These are phyloP conservation scores for Pogonophryne albipinna DNA, from an alignment of 2,797 vertebrate genomes.

Conservation along the genomic window DNA sequence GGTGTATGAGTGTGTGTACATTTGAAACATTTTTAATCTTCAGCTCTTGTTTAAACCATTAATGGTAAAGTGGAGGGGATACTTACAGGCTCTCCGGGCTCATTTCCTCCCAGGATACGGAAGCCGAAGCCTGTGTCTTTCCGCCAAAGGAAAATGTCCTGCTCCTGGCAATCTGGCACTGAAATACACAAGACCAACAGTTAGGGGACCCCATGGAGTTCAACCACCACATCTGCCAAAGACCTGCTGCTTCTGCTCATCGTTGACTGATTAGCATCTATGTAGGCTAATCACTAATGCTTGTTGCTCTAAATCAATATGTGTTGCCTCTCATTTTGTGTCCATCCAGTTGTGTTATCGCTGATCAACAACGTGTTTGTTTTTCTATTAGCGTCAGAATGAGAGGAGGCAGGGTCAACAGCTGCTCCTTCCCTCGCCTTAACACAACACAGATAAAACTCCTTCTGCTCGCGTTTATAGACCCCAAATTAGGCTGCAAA, in stretches of 20 bases:
- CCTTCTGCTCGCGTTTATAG: constrained; percentile 9
- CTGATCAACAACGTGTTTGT: constrained; percentile 37
- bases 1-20: neutral
- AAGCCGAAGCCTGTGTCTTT: constrained; percentile 99
- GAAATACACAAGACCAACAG: constrained; percentile 62
- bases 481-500: constrained; percentile 23
- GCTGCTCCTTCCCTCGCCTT: neutral
- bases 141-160: constrained; percentile 99
- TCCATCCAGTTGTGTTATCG: constrained; percentile 5
- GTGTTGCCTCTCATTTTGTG: constrained; percentile 10
- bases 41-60: constrained; percentile 12
- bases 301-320: constrained; percentile 36
- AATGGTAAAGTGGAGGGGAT: constrained; percentile 40
- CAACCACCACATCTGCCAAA: constrained; percentile 13
- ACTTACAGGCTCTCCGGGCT: constrained; percentile 98
- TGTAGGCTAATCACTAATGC: constrained; percentile 24
- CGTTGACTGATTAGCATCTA: constrained; percentile 24
- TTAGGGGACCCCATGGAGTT: constrained; percentile 18
- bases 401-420: constrained; percentile 21
- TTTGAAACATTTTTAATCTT: neutral
- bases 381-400: constrained; percentile 22
- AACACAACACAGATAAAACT: constrained; percentile 1
- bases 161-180: constrained; percentile 99
- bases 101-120: constrained; percentile 98
- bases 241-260: constrained; percentile 5